Base-by-base conservation (phyloP, 2,888 invertebrate genomes). In the Abrostola tripartita region DNA sequence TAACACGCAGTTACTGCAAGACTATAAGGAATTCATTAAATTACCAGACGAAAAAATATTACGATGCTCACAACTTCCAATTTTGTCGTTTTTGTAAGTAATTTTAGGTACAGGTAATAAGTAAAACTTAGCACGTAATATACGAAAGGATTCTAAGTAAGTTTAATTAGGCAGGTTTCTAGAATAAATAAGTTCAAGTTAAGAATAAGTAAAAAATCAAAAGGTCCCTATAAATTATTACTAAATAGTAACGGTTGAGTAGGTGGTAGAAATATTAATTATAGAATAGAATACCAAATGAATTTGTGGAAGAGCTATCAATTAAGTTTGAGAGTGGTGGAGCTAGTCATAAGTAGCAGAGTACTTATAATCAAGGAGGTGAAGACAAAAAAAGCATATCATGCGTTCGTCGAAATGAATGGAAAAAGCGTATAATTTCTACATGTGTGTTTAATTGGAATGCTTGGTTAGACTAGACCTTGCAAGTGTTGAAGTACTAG, bases 111-210 rank as follows among this genome's bases (percentile, higher is more conserved):
- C n/a, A n/a, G n/a, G n/a, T n/a, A 44, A 44, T 5, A 44, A 8
- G 44, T 47, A 47, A 47, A 47, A 14, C 14, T 51, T 14, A 1
- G 14, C 41, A 37, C 11, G 10, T 36, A 37, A 12, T 5, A 37
- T 10, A 49, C 36, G 6, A 37, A 7, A 1, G 6, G 12, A 7
- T 8, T 53, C 37, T 61, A 9, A 38, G 50, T 53, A 59, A 11
- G 9, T 0, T 35, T 59, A 68, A 73, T 68, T 61, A 41, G 44
- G 37, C 50, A 6, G 38, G 57, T 9, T 44, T 47, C 42, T 0
- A 47, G 40, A 62, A 56, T 24, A 9, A 35, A 8, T 36, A 24
- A 42, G 0, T 62, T 56, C 44, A 38, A 0, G 9, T 8, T 11
- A 56, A 38, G 11, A 5, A 2, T n/a, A 38, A 24, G 14, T 24